Base-by-base conservation (phyloP, 2,888 invertebrate species). In the Standfussiana lucernea region DNA sequence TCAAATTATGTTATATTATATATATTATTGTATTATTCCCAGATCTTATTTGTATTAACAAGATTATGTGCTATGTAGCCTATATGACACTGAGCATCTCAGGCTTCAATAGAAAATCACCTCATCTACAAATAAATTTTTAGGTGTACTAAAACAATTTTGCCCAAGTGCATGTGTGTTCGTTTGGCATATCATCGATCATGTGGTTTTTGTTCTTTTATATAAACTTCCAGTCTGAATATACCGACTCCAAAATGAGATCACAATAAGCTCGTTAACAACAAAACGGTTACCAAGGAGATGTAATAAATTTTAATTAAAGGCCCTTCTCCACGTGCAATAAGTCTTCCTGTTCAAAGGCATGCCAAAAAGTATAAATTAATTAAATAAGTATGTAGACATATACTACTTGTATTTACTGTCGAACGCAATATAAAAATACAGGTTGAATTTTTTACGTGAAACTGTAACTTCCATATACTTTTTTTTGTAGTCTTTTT, bases 31-130 rank as follows among this genome's bases (percentile, higher is more conserved):
- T n/a, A n/a, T n/a, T n/a, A 86, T 89, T 89, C 88, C 82, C 87
- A 82, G 79, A 88, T 85, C 86, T 82, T 86, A 88, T 91, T 90
- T 88, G 82, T 86, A 80, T 83, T 88, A 89, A 86, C 89, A 88
- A 87, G 82, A 86, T 91, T 88, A 87, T 88, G 81, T 85, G 75
- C 82, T 86, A 85, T 82, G 83, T 77, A 78, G 76, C 73, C 62
- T 56, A 83, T 80, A 83, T 85, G 88, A 84, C 81, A 87, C 65
- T 77, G 74, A 85, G 75, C 80, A 77, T 77, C 80, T 79, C 82
- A 87, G n/a, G 47, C 24, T 24, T 50, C 2, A 8, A 10, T 24
- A 53, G 3, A 24, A 50, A 50, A 10, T n/a, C 24, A n/a, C 11
- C 11, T 53, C 11, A n/a, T n/a, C 24, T 50, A 24, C 24, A 24